Conservation (phyloP, 2,888 invertebrate species). For the Steinernema scapterisci region DNA sequence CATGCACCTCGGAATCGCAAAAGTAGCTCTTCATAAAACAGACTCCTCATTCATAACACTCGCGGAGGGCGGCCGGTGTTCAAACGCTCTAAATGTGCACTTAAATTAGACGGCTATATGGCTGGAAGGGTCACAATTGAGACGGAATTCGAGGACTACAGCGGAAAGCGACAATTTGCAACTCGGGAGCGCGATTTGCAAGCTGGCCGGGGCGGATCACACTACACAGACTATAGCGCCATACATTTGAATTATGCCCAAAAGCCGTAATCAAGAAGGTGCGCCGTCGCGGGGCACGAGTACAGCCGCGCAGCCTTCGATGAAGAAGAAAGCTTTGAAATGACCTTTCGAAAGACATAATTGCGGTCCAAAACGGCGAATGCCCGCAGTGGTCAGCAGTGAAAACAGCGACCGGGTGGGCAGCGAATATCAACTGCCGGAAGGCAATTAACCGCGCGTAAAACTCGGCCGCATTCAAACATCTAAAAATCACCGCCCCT, state of each 20-base stretch:
- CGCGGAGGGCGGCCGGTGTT: not conserved
- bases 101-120: not conserved
- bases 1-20: conserved; percentile 27
- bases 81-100: not conserved
- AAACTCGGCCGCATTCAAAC: conserved; percentile 33
- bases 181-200: not conserved
- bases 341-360: conserved; percentile 24
- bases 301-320: not conserved
- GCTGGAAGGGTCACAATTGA: not conserved
- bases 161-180: conserved; percentile 7
- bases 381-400: conserved; percentile 25
- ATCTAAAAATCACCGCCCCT: conserved; percentile 32
- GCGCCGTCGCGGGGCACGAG: not conserved
- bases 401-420: conserved; percentile 26
- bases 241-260: too few relatives aligned
- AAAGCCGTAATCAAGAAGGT: too few relatives aligned
- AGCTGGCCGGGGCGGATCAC: too few relatives aligned
- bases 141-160: not conserved
- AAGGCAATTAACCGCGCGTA: conserved; percentile 30
- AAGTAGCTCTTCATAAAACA: not conserved
- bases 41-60: conserved; percentile 21
- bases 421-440: conserved; percentile 29
- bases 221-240: too few relatives aligned
- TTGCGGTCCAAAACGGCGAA: conserved; percentile 13
- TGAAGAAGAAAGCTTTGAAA: not conserved